A percentile compares a stretch with the other conserved stretches of the same genome.
phyloP scores from a whole-genome alignment of 1,140 invertebrate genomes.

The Danaus plexippus region DNA sequence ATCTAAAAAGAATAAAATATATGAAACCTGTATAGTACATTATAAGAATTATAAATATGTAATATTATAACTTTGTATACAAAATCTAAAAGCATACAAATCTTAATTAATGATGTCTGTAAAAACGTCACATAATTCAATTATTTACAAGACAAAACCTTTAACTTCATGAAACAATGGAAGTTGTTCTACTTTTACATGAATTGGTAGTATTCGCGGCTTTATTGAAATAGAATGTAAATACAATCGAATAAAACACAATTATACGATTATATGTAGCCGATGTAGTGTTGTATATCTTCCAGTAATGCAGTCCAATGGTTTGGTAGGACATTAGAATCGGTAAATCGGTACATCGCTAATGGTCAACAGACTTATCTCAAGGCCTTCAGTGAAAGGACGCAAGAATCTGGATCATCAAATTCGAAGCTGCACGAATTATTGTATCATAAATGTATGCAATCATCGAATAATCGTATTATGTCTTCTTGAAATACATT shows the following conservation, averaged over 20 bases:
- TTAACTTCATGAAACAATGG: slow-evolving; percentile 22
- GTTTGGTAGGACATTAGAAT: slow-evolving; percentile 57
- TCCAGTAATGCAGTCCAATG: slow-evolving; percentile 61
- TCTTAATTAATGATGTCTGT: slow-evolving; percentile 21
- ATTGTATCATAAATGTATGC: slow-evolving; percentile 13
- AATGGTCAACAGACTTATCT: slow-evolving; percentile 51
- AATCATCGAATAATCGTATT: slow-evolving; percentile 10
- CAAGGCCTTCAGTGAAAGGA: slow-evolving; percentile 65
- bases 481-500: not conserved
- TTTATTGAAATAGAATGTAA: slow-evolving; percentile 25
- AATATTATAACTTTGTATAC: too few relatives aligned
- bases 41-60: too few relatives aligned
- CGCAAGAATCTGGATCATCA: slow-evolving; percentile 63
- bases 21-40: too few relatives aligned
- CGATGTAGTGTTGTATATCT: slow-evolving; percentile 39
- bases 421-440: slow-evolving; percentile 28
- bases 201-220: slow-evolving; percentile 16
- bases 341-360: slow-evolving; percentile 52
- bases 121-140: slow-evolving; percentile 22
- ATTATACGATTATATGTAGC: slow-evolving; percentile 32
- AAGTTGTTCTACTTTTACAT: slow-evolving; percentile 12
- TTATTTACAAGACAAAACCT: slow-evolving; percentile 15
- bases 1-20: too few relatives aligned
- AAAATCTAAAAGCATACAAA: slow-evolving; percentile 16
- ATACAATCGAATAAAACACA: slow-evolving; percentile 26